phyloP scores from a whole-genome alignment of 2,888 invertebrate genomes.

The Thecophora atra region DNA sequence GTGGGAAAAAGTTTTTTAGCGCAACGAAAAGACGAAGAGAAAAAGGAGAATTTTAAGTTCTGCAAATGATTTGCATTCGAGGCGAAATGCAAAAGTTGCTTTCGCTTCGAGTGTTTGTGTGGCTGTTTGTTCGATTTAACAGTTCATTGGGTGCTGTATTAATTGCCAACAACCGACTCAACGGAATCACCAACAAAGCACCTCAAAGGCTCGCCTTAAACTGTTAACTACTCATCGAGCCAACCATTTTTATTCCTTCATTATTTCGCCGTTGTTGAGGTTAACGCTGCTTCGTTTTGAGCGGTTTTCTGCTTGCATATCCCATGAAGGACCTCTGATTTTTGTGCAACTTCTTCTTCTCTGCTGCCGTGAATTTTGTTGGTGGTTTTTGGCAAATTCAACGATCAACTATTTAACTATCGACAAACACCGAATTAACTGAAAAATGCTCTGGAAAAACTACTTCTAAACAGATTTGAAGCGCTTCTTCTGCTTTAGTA shows the following conservation, averaged over 20 bases:
- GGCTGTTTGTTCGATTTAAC: neutral
- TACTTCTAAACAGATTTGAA: neutral
- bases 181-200: neutral
- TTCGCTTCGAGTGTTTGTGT: neutral
- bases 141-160: neutral
- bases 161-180: neutral
- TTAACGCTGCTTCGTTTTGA: neutral
- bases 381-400: neutral
- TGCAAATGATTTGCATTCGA: neutral
- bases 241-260: neutral
- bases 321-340: neutral
- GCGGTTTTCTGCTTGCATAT: neutral
- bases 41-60: too few species aligned
- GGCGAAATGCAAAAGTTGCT: neutral
- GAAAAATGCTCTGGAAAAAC: neutral
- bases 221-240: neutral
- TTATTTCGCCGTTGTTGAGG: too few species aligned
- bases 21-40: too few species aligned
- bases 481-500: neutral
- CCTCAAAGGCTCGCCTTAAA: neutral
- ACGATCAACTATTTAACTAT: constrained; percentile 1
- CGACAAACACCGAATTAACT: neutral
- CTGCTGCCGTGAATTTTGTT: neutral
- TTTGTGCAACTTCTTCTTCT: neutral
- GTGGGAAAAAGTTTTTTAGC: too few species aligned